These are phyloP conservation scores for Gymnosoma rotundatum DNA, from an alignment of 2,888 invertebrate genomes.

Conservation along the genomic window DNA sequence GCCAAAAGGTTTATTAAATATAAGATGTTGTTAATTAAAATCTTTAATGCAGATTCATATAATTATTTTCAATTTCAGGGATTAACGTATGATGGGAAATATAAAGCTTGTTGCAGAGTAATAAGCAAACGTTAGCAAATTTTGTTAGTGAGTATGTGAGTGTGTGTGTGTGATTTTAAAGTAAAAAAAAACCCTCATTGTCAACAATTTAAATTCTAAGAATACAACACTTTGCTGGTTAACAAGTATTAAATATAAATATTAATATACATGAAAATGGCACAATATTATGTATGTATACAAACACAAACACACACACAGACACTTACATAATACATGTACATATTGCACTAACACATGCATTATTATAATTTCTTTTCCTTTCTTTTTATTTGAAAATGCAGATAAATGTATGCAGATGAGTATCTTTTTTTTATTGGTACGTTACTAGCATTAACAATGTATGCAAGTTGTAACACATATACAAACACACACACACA, in stretches of 20 bases:
- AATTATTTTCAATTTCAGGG: slow-evolving; percentile 26
- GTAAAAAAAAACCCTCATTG: slow-evolving; percentile 52
- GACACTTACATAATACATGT: not conserved
- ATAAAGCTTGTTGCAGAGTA: not conserved
- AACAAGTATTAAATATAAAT: slow-evolving; percentile 60
- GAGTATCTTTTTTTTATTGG: slow-evolving; percentile 47
- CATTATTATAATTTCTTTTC: not conserved
- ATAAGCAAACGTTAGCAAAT: slow-evolving; percentile 5
- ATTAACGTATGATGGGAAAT: slow-evolving; percentile 42
- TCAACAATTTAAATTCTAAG: slow-evolving; percentile 66
- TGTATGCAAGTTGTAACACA: slow-evolving; percentile 23
- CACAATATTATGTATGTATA: not conserved
- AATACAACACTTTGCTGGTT: slow-evolving; percentile 66
- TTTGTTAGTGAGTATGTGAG: not conserved
- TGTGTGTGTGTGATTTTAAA: not conserved
- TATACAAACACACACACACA: not conserved
- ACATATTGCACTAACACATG: slow-evolving; percentile 31
- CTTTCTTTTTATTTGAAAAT: slow-evolving; percentile 8
- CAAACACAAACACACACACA: not conserved
- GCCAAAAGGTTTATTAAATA: slow-evolving; percentile 29
- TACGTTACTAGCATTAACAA: slow-evolving; percentile 44
- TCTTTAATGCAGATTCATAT: slow-evolving; percentile 19
- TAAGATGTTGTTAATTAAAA: slow-evolving; percentile 45
- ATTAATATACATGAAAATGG: not conserved
- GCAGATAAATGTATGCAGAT: slow-evolving; percentile 48